A percentile compares a stretch with the other conserved stretches of the same genome.
These are phyloP conservation scores for human (Homo sapiens) DNA, from an alignment of 2,113 vertebrate genomes.

Conservation along the genomic window GRCh38 chrX:21409001-21409500, in stretches of 20 bases:
- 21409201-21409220: too few relatives aligned
- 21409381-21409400: constrained; percentile 38
- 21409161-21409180: too few relatives aligned
- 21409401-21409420: constrained; percentile 9
- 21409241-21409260: too few relatives aligned
- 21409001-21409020: constrained; percentile 59
- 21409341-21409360: neutral
- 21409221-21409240: too few relatives aligned
- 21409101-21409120: too few relatives aligned
- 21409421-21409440: constrained; percentile 28
- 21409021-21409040: constrained; percentile 49
- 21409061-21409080: neutral
- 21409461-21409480: constrained; percentile 3
- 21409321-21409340: neutral
- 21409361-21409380: constrained; percentile 10
- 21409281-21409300: constrained; percentile 9
- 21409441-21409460: constrained; percentile 7
- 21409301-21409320: constrained; percentile 4
- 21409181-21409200: too few relatives aligned
- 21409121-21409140: too few relatives aligned
- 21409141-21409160: too few relatives aligned
- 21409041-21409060: neutral
- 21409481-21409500: neutral
- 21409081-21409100: neutral
- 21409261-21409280: too few relatives aligned